Percentiles rank a stretch among this genome's conserved stretches.
Evolutionary conservation across 53 echinoderm and acorn worm species (phyloP).

Genomic region (Holothuria scabra): DNA sequence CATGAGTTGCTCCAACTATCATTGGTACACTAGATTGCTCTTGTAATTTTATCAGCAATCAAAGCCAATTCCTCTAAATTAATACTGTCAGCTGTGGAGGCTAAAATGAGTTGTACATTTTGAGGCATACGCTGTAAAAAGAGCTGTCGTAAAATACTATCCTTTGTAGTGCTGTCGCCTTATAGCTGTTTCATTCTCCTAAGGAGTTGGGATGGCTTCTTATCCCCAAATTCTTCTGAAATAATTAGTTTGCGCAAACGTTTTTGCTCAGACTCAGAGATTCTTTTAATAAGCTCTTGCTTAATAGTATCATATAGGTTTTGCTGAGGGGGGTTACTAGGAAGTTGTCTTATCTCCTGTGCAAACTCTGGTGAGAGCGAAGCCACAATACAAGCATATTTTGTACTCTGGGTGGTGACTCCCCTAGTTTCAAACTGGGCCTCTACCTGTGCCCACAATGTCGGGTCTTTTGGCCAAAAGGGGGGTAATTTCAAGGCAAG

Average conservation of each 20-base stretch:
- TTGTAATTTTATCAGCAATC: slow-evolving; percentile 22
- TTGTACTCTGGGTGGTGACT: slow-evolving; percentile 14
- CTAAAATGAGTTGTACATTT: no score
- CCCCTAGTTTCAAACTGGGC: slow-evolving; percentile 44
- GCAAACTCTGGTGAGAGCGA: neutral
- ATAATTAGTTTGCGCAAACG: no score
- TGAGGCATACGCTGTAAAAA: neutral
- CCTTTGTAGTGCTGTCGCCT: no score
- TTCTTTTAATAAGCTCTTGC: no score
- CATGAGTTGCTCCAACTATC: neutral
- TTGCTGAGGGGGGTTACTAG: no score
- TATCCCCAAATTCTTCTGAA: no score
- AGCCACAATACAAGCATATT: slow-evolving; percentile 41
- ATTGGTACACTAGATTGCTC: slow-evolving; percentile 13
- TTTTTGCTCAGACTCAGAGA: no score
- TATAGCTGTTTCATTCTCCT: no score
- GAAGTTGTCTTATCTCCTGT: no score
- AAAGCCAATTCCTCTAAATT: slow-evolving; percentile 22
- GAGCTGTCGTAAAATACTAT: no score
- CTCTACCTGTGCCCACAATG: slow-evolving; percentile 56
- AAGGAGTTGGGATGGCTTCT: no score
- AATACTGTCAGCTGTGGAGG: slow-evolving; percentile 21
- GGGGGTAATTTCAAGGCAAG: slow-evolving; percentile 23
- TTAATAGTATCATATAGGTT: no score
- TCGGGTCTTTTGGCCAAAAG: slow-evolving; percentile 41